Conservation (phyloP, 2,113 vertebrate species). For the Piaya cayana region DNA sequence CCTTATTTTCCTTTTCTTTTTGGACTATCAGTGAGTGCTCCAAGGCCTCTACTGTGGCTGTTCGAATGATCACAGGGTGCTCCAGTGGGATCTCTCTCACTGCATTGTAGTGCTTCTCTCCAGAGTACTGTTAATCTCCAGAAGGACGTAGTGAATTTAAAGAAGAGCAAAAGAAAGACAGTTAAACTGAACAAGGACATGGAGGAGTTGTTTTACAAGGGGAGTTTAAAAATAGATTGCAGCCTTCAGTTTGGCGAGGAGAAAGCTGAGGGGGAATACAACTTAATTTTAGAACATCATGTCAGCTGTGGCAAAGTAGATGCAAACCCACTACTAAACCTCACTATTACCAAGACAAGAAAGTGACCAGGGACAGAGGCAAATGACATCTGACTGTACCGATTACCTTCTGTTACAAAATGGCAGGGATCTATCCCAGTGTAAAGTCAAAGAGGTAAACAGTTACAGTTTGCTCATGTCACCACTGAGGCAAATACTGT, state of each 20-base stretch:
- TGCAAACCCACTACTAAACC: background rate
- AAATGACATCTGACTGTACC: background rate
- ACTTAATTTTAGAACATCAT: background rate
- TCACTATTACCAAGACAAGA: background rate
- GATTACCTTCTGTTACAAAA: background rate
- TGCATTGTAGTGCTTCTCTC: background rate
- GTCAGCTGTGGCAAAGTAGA: background rate
- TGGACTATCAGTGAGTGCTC: background rate
- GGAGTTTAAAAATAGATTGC: background rate
- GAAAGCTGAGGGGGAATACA: background rate
- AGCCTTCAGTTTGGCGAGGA: background rate
- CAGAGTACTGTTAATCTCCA: background rate
- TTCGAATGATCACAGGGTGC: background rate
- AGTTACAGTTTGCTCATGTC: background rate
- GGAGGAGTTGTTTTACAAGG: background rate
- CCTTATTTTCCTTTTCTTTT: background rate
- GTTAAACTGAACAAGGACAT: background rate
- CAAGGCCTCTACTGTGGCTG: background rate
- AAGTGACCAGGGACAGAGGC: background rate
- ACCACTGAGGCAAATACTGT: background rate
- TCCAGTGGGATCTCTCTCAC: background rate
- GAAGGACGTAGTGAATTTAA: background rate
- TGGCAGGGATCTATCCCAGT: background rate
- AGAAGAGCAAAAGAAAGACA: background rate
- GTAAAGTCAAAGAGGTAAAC: background rate